Evolutionary conservation across 2,888 invertebrate species (phyloP).

Genomic region (Protonemura montana): DNA sequence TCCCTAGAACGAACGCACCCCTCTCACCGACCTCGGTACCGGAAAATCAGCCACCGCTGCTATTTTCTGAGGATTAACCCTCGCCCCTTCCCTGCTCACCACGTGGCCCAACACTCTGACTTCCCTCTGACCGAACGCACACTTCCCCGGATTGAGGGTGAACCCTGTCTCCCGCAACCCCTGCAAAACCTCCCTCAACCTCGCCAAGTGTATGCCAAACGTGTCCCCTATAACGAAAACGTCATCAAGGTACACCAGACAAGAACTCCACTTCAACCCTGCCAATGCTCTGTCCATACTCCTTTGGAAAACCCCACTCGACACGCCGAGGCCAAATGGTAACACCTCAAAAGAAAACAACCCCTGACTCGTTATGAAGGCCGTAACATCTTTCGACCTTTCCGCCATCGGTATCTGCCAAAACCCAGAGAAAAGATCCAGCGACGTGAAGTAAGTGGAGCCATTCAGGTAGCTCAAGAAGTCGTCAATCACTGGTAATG

Average conservation of each 20-base stretch:
- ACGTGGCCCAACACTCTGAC: no score
- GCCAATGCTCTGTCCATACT: background rate
- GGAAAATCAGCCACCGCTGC: background rate
- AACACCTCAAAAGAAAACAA: background rate
- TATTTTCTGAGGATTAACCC: no score
- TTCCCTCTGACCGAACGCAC: no score
- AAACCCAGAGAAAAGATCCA: no score
- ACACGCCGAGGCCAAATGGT: background rate
- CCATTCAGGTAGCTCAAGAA: background rate
- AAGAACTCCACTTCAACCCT: background rate
- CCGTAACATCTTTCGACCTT: background rate
- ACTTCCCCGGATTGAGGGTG: no score
- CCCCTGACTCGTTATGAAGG: background rate
- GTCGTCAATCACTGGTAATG: conserved; percentile 9
- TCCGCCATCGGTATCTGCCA: background rate
- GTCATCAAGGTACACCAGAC: conserved; percentile 17
- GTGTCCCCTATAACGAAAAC: background rate
- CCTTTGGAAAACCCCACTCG: no score
- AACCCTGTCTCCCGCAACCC: no score
- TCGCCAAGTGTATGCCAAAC: background rate
- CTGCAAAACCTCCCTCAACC: no score
- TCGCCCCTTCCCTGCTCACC: no score
- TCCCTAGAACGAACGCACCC: background rate
- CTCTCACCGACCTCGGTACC: background rate
- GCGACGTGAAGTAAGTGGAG: background rate